phyloP scores from a whole-genome alignment of 1,140 invertebrate genomes.

The Drosophila orena region DNA sequence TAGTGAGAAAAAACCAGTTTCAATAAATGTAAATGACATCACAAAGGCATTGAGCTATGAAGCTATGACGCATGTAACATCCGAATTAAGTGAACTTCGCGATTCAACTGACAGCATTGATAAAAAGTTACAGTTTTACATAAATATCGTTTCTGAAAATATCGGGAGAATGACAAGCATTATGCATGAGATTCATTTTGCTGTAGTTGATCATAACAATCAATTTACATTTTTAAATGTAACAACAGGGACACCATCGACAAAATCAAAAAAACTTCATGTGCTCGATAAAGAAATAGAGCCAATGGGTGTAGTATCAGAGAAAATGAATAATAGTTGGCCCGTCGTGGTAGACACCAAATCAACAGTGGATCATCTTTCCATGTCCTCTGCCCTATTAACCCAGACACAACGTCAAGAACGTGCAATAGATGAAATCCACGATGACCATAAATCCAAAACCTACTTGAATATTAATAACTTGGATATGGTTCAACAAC shows the following conservation, averaged over 20 bases:
- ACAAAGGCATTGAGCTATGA: slow-evolving; percentile 91
- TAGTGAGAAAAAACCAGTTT: slow-evolving; percentile 93
- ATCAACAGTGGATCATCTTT: slow-evolving; percentile 92
- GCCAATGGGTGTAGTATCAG: slow-evolving; percentile 92
- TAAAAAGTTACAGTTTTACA: slow-evolving; percentile 93
- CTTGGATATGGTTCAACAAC: slow-evolving; percentile 92
- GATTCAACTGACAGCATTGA: slow-evolving; percentile 92
- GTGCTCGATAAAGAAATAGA: slow-evolving; percentile 91
- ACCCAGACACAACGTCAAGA: slow-evolving; percentile 94
- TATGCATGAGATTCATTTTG: slow-evolving; percentile 92
- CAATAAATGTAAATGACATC: slow-evolving; percentile 91
- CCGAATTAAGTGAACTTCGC: slow-evolving; percentile 90
- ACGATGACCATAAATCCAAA: slow-evolving; percentile 92
- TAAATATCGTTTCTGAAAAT: slow-evolving; percentile 92
- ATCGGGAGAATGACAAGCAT: slow-evolving; percentile 90
- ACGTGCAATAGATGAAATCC: slow-evolving; percentile 93
- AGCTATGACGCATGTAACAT: slow-evolving; percentile 90
- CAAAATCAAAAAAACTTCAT: slow-evolving; percentile 91
- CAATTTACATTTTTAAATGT: slow-evolving; percentile 79
- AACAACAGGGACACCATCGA: slow-evolving; percentile 86
- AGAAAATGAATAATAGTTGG: slow-evolving; percentile 96
- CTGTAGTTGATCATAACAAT: slow-evolving; percentile 89
- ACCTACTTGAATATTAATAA: slow-evolving; percentile 95
- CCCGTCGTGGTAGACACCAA: slow-evolving; percentile 94
- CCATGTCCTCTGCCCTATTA: slow-evolving; percentile 93